phyloP scores from a whole-genome alignment of 1,140 invertebrate genomes.

The Dysdera silvatica region DNA sequence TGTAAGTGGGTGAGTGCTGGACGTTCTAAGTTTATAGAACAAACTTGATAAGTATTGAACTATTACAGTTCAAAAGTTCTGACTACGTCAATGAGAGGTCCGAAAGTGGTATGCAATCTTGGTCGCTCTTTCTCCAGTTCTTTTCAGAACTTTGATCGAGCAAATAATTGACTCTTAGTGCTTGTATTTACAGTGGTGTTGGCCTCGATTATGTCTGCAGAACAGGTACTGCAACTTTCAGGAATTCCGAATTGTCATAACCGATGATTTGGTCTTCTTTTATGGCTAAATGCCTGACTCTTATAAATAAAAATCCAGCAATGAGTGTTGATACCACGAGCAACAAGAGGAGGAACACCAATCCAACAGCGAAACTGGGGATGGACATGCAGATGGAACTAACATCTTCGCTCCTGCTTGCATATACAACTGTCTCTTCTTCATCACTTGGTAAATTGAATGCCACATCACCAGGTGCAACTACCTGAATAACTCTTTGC shows the following conservation, averaged over 20 bases:
- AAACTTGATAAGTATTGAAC: too few relatives aligned
- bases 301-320: conserved; percentile 80
- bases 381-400: conserved; percentile 83
- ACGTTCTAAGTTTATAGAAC: too few relatives aligned
- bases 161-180: too few relatives aligned
- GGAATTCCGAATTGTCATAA: conserved; percentile 27
- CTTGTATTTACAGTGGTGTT: too few relatives aligned
- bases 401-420: conserved; percentile 42
- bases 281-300: conserved; percentile 50
- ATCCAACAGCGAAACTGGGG: conserved; percentile 78
- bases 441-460: conserved; percentile 65
- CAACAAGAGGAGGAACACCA: conserved; percentile 80
- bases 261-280: conserved; percentile 24
- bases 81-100: too few relatives aligned
- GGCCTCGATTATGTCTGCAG: too few relatives aligned
- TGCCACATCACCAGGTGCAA: conserved; percentile 85
- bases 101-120: too few relatives aligned
- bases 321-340: conserved; percentile 82
- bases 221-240: conserved; percentile 25
- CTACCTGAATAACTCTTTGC: conserved; percentile 80
- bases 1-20: too few relatives aligned
- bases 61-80: too few relatives aligned
- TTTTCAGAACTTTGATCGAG: too few relatives aligned
- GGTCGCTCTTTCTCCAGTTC: too few relatives aligned
- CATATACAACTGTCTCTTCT: conserved; percentile 73